Percentiles rank a stretch among this genome's conserved stretches.
phyloP scores from a whole-genome alignment of 2,888 invertebrate genomes.

The Oxyteleia sp. region DNA sequence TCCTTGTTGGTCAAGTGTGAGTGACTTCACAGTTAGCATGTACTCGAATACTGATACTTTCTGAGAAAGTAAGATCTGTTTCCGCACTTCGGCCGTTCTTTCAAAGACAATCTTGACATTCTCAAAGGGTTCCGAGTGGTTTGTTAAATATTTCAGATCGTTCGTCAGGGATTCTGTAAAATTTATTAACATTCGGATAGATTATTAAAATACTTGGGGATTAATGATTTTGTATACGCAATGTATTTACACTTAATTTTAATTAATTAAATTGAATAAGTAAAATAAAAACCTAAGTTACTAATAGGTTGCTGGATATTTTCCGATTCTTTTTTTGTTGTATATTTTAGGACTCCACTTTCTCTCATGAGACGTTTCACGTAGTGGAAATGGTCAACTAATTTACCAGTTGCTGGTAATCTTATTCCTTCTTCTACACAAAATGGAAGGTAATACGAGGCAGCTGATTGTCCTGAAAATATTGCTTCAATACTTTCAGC shows the following conservation, averaged over 20 bases:
- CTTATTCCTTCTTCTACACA: slow-evolving; percentile 5
- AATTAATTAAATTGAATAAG: too few relatives aligned
- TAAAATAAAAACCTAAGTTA: slow-evolving; percentile 6
- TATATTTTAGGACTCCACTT: slow-evolving; percentile 1
- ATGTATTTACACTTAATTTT: too few relatives aligned
- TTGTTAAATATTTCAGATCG: slow-evolving; percentile 14
- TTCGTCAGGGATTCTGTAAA: slow-evolving; percentile 6
- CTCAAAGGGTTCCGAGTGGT: not conserved
- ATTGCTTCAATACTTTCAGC: not conserved
- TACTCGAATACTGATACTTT: too few relatives aligned
- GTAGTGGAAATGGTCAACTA: slow-evolving; percentile 5
- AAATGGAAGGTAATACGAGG: slow-evolving; percentile 21
- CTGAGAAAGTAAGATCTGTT: too few relatives aligned
- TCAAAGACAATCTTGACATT: too few relatives aligned
- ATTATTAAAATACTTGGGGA: too few relatives aligned
- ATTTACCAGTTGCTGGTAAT: not conserved
- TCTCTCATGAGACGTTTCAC: slow-evolving; percentile 12
- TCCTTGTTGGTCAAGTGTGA: not conserved
- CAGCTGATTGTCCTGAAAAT: slow-evolving; percentile 8
- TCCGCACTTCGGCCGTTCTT: too few relatives aligned
- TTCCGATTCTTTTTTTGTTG: too few relatives aligned
- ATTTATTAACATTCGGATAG: too few relatives aligned
- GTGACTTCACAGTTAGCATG: too few relatives aligned
- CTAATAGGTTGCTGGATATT: slow-evolving; percentile 5
- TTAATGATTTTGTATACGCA: too few relatives aligned